Conservation (phyloP, 1,140 invertebrate genomes). For the Cylas formicarius region DNA sequence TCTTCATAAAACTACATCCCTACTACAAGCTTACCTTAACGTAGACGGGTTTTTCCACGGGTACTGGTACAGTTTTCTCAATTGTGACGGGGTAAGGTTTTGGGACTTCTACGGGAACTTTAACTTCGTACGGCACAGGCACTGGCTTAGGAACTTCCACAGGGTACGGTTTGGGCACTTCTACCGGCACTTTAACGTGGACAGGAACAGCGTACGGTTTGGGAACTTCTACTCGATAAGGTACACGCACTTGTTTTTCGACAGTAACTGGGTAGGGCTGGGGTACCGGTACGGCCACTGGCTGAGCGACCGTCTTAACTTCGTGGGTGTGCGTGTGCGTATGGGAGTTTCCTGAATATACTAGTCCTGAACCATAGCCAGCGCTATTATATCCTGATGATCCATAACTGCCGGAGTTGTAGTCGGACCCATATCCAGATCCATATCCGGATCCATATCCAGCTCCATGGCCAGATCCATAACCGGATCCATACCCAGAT, state of each 20-base stretch:
- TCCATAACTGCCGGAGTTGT: neutral
- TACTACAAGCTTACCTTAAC: conserved; percentile 18
- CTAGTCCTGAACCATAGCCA: conserved; percentile 5
- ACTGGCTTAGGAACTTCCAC: conserved; percentile 18
- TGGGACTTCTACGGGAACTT: conserved; percentile 23
- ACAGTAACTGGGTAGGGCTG: conserved; percentile 39
- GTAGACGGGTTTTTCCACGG: conserved; percentile 28
- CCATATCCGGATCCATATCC: conserved; percentile 5
- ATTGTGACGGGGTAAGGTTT: conserved; percentile 25
- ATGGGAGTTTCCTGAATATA: conserved; percentile 1
- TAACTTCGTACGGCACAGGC: conserved; percentile 16
- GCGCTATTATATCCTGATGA: neutral
- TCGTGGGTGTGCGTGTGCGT: conserved; percentile 23
- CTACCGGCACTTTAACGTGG: conserved; percentile 17
- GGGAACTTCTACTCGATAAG: conserved; percentile 32
- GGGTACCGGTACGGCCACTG: conserved; percentile 35
- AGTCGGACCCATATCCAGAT: conserved; percentile 3
- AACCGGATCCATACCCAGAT: neutral
- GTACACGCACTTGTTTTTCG: conserved; percentile 29
- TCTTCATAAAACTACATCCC: too few relatives aligned
- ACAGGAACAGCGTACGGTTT: conserved; percentile 29
- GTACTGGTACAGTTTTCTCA: conserved; percentile 24
- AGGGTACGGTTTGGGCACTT: conserved; percentile 24
- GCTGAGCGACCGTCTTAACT: conserved; percentile 23
- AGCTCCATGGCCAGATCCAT: conserved; percentile 10